Base-by-base conservation (phyloP, 2,888 invertebrate genomes). In the Cerastoderma edule region DNA sequence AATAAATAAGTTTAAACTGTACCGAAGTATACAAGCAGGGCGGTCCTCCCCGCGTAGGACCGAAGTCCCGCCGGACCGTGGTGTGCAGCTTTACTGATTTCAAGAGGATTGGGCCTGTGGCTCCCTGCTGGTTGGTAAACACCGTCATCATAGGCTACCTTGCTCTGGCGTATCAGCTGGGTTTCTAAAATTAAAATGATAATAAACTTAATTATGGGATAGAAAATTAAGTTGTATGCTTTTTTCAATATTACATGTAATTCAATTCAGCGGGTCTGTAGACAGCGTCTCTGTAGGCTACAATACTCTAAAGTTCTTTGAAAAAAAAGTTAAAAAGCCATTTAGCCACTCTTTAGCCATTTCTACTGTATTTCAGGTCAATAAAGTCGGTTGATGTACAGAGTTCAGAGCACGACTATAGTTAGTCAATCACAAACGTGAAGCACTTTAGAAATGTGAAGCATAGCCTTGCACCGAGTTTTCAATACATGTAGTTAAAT, bases 21-120 rank as follows among this genome's bases (percentile, higher is more conserved):
- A 94, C 95, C 95, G 88, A 95, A 95, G 88, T 94, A 95, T 2
- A 95, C 94, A 22, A 94, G 91, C 53, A 95, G 91, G 1, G 94
- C 94, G 77, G 94, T 95, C 89, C 94, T 94, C 28, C 94, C 94
- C 8, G 93, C 93, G 80, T 88, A 90, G 6, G 95, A 95, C 4
- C 93, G 92, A 4, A 80, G 75, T 6, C 88, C 88, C 1, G 90
- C 85, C 0, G 68, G 67, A 0, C 94, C 94, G 27, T 87, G 90
- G 87, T 95, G 92, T 27, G 94, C 89, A 4, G 89, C 78, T n/a
- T 94, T 92, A 85, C 94, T 95, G 30, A 95, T 90, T 0, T 87
- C 87, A 65, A 95, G 90, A 1, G 95, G 95, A 87, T 94, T 94
- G 22, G 94, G 94, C 75, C 94, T 89, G 32, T 92, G 85, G 5